Base-by-base conservation (phyloP, 2,888 invertebrate species). In the Alitta virens region DNA sequence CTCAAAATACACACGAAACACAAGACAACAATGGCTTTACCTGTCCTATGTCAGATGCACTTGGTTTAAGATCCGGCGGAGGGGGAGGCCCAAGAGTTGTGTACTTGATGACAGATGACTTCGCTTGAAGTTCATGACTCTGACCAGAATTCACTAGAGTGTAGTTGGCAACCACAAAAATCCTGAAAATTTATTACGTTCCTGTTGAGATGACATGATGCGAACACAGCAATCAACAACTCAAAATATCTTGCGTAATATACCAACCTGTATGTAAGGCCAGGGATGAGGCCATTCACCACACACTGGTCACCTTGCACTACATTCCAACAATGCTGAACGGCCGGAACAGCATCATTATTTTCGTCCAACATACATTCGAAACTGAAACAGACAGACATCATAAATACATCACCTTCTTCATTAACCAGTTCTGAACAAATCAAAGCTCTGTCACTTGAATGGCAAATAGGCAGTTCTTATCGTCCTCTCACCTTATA, bases 271-370 rank as follows among this genome's bases (percentile, higher is more conserved):
- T 80, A 80, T 0, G 73, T 73, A 18, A 73, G 66, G 2, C 77
- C 77, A 14, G 78, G 70, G 18, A 73, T 65, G 18, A 82, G 74
- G n/a, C 82, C 82, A 51, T 68, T 64, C 38, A 81, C 69, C n/a
- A 66, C 56, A 64, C 78, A 78, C 59, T 70, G 67, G 43, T 73
- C 65, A 57, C 70, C 71, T 21, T 68, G 66, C 12, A 66, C 64
- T 18, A 79, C 68, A 61, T 78, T 79, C 82, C 82, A 82, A 61
- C 75, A 74, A 60, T 81, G 81, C 65, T 81, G 80, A 2, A 78
- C 72, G 18, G 76, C 78, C 16, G 75, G 63, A 2, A 75, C 71
- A 42, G 71, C 72, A 16, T 72, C 69, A 23, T 74, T 75, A 54
- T 75, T 72, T 57, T 78, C 76, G 23, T 76, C 75, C 50, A 77